These are phyloP conservation scores for human DNA, from an alignment of 2,113 vertebrate genomes.

Conservation along the genomic window DNA sequence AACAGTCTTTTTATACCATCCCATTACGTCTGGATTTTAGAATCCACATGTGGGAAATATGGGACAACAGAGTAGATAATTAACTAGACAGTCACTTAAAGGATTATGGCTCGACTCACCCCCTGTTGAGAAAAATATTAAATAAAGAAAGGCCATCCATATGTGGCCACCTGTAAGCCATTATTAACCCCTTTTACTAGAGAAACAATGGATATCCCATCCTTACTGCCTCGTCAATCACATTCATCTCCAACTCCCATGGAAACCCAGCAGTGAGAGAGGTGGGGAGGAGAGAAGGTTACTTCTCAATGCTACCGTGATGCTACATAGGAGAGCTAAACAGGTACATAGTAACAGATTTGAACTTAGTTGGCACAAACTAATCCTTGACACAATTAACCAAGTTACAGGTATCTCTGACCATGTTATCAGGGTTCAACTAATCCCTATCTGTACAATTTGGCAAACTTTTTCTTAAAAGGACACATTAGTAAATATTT, in stretches of 20 bases:
- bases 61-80: neutral
- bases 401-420: neutral
- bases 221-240: neutral
- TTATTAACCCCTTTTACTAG: neutral
- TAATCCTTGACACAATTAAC: neutral
- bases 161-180: constrained; percentile 36
- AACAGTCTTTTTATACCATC: neutral
- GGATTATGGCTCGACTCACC: neutral
- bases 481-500: neutral
- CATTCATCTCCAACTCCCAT: neutral
- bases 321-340: neutral
- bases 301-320: neutral
- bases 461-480: neutral
- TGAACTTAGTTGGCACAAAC: neutral
- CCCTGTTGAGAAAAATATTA: neutral
- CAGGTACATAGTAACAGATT: neutral
- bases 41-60: neutral
- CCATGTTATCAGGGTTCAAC: neutral
- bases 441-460: neutral
- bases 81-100: constrained; percentile 35
- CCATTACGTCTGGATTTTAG: neutral
- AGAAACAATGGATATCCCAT: neutral
- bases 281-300: neutral
- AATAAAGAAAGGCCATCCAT: neutral
- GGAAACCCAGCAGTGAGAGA: neutral